Conservation (phyloP, 2,888 invertebrate genomes). For the Stenolophus ochropezus region DNA sequence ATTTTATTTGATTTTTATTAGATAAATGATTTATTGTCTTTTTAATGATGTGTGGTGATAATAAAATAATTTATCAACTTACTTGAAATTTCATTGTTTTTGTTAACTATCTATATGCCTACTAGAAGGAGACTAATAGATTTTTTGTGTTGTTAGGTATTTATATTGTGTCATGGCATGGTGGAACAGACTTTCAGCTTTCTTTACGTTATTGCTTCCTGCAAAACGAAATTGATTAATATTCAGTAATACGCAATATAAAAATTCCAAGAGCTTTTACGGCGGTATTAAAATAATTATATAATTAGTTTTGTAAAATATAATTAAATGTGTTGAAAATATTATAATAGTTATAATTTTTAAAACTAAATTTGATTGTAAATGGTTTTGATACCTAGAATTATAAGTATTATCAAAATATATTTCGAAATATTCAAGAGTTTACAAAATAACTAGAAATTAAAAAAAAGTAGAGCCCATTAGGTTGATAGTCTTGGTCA, state of each 20-base stretch:
- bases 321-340: conserved; percentile 4
- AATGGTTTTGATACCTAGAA: too few species aligned
- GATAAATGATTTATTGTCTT: not conserved
- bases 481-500: too few species aligned
- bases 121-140: conserved; percentile 24
- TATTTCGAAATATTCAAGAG: too few species aligned
- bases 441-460: too few species aligned
- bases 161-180: conserved; percentile 20
- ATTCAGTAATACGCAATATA: conserved; percentile 17
- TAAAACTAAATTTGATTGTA: too few species aligned
- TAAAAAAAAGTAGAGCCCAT: too few species aligned
- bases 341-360: not conserved
- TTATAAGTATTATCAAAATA: too few species aligned
- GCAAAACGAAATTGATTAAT: conserved; percentile 9
- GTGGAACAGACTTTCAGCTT: conserved; percentile 20
- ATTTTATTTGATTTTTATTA: too few species aligned
- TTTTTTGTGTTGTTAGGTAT: not conserved
- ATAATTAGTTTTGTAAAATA: conserved; percentile 8
- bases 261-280: not conserved
- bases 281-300: not conserved
- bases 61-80: not conserved
- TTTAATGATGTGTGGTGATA: not conserved
- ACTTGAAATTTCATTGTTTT: conserved; percentile 41
- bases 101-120: conserved; percentile 8
- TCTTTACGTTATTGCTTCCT: conserved; percentile 31